A percentile compares a stretch with the other conserved stretches of the same genome.
phyloP scores from a whole-genome alignment of 2,888 invertebrate species.

The Cephus pygmeus region DNA sequence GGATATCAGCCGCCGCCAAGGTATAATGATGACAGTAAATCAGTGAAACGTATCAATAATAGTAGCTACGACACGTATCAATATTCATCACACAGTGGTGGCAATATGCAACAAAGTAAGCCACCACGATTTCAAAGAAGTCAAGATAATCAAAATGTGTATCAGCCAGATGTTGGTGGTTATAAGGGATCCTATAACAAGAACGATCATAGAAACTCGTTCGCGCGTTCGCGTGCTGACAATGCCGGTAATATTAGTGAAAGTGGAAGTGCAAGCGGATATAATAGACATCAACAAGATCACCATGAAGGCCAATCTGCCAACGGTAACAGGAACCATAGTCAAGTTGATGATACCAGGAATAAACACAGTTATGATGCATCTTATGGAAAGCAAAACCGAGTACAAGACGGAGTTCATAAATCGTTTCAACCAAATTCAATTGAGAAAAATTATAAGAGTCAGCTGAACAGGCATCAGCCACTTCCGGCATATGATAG shows the following conservation, averaged over 20 bases:
- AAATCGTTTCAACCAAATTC: constrained; percentile 34
- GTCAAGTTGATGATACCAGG: constrained; percentile 41
- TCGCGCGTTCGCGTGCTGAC: constrained; percentile 36
- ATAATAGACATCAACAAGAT: constrained; percentile 36
- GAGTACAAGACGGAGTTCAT: constrained; percentile 40
- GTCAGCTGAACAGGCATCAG: constrained; percentile 46
- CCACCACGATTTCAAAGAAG: constrained; percentile 74
- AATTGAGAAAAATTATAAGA: constrained; percentile 46
- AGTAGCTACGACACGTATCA: constrained; percentile 33
- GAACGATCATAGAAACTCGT: constrained; percentile 47
- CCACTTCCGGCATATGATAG: constrained; percentile 28
- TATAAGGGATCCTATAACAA: constrained; percentile 27
- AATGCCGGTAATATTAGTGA: constrained; percentile 36
- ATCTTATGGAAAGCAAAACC: constrained; percentile 45
- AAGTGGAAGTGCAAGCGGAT: constrained; percentile 22
- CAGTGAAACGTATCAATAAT: constrained; percentile 43
- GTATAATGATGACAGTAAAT: constrained; percentile 49
- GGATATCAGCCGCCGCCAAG: constrained; percentile 54
- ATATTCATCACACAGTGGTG: constrained; percentile 40
- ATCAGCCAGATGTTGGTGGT: constrained; percentile 42
- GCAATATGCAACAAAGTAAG: constrained; percentile 60
- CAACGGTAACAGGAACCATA: constrained; percentile 40
- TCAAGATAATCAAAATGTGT: constrained; percentile 46
- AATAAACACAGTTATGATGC: constrained; percentile 39
- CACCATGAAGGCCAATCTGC: constrained; percentile 38